A percentile compares a stretch with the other conserved stretches of the same genome.
Conservation (phyloP, 2,113 vertebrate genomes). For the Sander lucioperca region DNA sequence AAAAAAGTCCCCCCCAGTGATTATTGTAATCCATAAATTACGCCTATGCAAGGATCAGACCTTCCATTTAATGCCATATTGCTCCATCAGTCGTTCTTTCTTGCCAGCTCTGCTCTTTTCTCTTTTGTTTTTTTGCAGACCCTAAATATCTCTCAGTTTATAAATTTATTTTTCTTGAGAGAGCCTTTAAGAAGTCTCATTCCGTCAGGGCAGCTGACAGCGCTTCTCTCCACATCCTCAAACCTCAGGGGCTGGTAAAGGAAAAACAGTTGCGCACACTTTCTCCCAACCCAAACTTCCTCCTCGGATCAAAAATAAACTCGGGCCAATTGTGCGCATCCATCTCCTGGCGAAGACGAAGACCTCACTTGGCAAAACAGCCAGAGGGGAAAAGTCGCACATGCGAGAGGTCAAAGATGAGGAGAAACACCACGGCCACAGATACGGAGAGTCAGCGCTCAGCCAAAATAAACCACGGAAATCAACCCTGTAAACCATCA, state of each 20-base stretch:
- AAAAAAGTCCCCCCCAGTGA: no score
- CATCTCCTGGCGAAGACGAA: constrained; percentile 57
- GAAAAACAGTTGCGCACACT: constrained; percentile 58
- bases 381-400: constrained; percentile 36
- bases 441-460: constrained; percentile 53
- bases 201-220: constrained; percentile 56
- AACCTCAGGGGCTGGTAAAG: constrained; percentile 45
- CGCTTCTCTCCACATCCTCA: constrained; percentile 42
- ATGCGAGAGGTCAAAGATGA: constrained; percentile 67
- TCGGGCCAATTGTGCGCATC: constrained; percentile 47
- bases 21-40: no score
- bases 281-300: constrained; percentile 66
- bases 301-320: constrained; percentile 71
- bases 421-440: constrained; percentile 45
- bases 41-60: constrained; percentile 5
- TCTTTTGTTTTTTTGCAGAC: not conserved
- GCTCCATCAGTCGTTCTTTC: constrained; percentile 16
- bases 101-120: constrained; percentile 11
- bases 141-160: constrained; percentile 33
- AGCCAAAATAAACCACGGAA: constrained; percentile 71
- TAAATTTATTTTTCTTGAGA: constrained; percentile 57
- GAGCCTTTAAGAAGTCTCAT: constrained; percentile 45
- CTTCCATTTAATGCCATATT: constrained; percentile 26
- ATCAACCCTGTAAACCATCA: constrained; percentile 63
- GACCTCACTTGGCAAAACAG: constrained; percentile 54